phyloP scores from a whole-genome alignment of 2,113 vertebrate genomes.

The Limnothrissa miodon region DNA sequence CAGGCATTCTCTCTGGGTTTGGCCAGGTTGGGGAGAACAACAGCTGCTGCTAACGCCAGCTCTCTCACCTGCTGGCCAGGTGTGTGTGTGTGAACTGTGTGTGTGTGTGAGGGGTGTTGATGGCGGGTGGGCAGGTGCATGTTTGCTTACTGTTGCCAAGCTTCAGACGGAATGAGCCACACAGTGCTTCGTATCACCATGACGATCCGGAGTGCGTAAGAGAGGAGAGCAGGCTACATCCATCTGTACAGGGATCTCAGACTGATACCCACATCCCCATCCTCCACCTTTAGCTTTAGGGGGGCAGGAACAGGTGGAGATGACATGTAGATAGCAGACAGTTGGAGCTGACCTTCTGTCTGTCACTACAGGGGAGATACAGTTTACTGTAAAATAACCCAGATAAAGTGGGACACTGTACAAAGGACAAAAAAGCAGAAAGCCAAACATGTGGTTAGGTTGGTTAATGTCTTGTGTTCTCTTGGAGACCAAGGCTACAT shows the following conservation, averaged over 20 bases:
- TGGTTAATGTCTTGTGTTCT: neutral
- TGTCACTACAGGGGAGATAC: neutral
- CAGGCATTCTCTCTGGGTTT: neutral
- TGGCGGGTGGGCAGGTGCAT: constrained; percentile 33
- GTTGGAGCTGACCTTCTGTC: constrained; percentile 1
- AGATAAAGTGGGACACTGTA: neutral
- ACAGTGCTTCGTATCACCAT: constrained; percentile 39
- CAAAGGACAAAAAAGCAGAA: neutral
- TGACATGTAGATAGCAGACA: constrained; percentile 27
- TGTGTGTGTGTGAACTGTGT: constrained; percentile 18
- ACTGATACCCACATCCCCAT: neutral
- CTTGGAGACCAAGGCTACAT: too few relatives aligned
- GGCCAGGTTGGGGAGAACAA: neutral
- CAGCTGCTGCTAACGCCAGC: neutral
- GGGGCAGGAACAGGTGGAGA: constrained; percentile 17
- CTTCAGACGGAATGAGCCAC: constrained; percentile 13
- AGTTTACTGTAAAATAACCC: neutral
- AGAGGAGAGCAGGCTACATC: constrained; percentile 11
- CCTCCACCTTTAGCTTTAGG: neutral
- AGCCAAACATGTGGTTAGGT: neutral
- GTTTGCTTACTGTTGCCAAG: constrained; percentile 41
- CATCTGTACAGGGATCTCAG: constrained; percentile 26
- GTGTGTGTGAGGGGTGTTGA: too few relatives aligned
- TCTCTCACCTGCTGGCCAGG: constrained; percentile 16
- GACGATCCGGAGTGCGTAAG: constrained; percentile 34